These are phyloP conservation scores for Acanthurus leucopareius DNA, from an alignment of 2,797 vertebrate species.

Conservation along the genomic window DNA sequence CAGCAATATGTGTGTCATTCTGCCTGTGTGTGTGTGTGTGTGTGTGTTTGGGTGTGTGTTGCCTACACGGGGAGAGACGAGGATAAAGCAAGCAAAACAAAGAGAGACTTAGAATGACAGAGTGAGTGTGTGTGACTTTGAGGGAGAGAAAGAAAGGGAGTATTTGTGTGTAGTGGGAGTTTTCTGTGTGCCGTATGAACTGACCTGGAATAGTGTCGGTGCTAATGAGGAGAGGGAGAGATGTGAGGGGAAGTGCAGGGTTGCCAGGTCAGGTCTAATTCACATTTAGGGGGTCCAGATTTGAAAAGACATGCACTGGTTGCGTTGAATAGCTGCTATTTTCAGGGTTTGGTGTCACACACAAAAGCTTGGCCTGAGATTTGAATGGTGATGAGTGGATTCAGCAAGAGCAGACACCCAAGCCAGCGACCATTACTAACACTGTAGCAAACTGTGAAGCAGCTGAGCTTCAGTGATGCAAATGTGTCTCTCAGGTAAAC, in stretches of 20 bases:
- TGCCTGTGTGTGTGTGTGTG: conserved; percentile 38
- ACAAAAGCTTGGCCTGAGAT: conserved; percentile 62
- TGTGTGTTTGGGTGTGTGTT: conserved; percentile 1
- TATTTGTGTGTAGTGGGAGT: conserved; percentile 6
- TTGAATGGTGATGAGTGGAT: conserved; percentile 50
- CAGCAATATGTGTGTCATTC: conserved; percentile 57
- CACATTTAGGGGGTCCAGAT: conserved; percentile 47
- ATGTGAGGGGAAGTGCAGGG: conserved; percentile 40
- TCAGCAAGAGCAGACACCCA: conserved; percentile 33
- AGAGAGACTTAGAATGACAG: conserved; percentile 26
- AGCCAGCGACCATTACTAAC: conserved; percentile 33
- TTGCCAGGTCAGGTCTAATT: conserved; percentile 62
- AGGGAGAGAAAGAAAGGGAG: conserved; percentile 7
- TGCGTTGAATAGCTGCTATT: conserved; percentile 75
- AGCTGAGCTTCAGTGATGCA: conserved; percentile 12
- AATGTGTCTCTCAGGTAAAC: conserved; percentile 15
- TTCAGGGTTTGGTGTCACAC: conserved; percentile 57
- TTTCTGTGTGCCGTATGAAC: conserved; percentile 43
- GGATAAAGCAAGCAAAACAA: conserved; percentile 45
- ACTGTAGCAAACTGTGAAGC: conserved; percentile 41
- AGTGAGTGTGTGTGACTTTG: conserved; percentile 30
- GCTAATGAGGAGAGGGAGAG: conserved; percentile 65
- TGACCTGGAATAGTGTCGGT: conserved; percentile 69
- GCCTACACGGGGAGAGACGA: neutral
- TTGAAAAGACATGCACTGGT: conserved; percentile 78